Evolutionary conservation across 2,113 vertebrate species (phyloP), one percentile per base, ranked within the genome.

Genomic region (Leptobrachium ailaonicum): DNA sequence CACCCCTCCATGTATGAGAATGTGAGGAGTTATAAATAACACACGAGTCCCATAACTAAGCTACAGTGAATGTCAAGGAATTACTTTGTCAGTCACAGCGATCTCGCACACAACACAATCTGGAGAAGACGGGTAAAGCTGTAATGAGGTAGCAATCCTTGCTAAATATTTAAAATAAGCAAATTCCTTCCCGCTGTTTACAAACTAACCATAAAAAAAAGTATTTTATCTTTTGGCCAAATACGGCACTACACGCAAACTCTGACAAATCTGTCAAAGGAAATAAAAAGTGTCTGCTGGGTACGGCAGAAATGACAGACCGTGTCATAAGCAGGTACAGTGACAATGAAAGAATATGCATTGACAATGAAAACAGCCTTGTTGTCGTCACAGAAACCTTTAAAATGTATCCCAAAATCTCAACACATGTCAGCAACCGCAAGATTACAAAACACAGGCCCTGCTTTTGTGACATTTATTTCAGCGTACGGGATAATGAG

Each of bases 141-240:
- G 73, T 80, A 80, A 80, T 80, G 78, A 80, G 63, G 64, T 74
- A 80, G 60, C 78, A 74, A 66, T 68, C 73, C 78, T 43, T 74
- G 66, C 71, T 80, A 80, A 80, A 80, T 80, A 74, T 80, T 80
- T 80, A 67, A 80, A 80, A 74, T 80, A 80, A 80, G 78, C 78
- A 80, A 80, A 80, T 80, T 67, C 78, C 78, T 80, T 80, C 78
- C 78, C 78, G 68, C 71, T 80, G 78, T 80, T 80, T 80, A 80
- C 78, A 80, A 80, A 80, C 78, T 73, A 73, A 73, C 40, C 66
- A 20, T 72, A 80, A 80, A 80, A 71, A 32, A 80, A 74, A 58
- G 66, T 64, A 74, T 74, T 74, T 80, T 74, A 80, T 80, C 78
- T 80, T 64, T 80, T 58, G 78, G 78, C 78, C 78, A 80, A 80